Evolutionary conservation across 92 coral and sea anemone species (phyloP).

Genomic region (Anthopleura xanthogrammica): DNA sequence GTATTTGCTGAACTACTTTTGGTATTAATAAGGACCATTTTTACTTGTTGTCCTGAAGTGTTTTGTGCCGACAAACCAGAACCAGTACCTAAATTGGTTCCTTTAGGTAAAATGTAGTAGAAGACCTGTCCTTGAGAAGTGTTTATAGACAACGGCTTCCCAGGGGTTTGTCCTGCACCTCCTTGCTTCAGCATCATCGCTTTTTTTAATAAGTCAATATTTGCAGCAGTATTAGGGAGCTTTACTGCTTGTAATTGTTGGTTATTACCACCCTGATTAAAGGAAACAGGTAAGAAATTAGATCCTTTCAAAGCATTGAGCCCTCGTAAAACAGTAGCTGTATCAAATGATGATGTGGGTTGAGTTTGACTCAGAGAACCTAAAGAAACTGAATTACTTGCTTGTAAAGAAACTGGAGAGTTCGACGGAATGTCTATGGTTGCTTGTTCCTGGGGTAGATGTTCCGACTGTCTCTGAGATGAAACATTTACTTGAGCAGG

Average conservation of each 20-base stretch:
- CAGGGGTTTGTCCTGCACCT: slow-evolving; percentile 16
- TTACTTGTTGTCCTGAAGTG: slow-evolving; percentile 38
- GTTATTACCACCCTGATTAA: slow-evolving; percentile 20
- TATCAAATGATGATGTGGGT: slow-evolving; percentile 23
- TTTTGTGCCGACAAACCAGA: background rate
- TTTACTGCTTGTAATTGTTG: slow-evolving; percentile 37
- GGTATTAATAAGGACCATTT: slow-evolving; percentile 59
- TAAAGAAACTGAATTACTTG: background rate
- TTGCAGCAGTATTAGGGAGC: slow-evolving; percentile 18
- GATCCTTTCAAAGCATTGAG: slow-evolving; percentile 32
- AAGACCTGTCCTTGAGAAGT: slow-evolving; percentile 41
- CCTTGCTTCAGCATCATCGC: slow-evolving; percentile 28
- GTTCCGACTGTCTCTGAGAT: background rate
- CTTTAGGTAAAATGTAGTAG: slow-evolving; percentile 34
- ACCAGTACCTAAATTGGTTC: background rate
- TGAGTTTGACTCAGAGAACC: background rate
- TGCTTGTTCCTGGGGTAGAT: background rate
- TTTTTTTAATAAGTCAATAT: slow-evolving; percentile 27
- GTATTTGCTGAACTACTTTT: slow-evolving; percentile 26
- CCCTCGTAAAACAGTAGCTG: slow-evolving; percentile 32
- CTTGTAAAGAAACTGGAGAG: slow-evolving; percentile 2
- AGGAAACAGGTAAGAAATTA: slow-evolving; percentile 24
- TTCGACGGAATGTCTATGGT: background rate
- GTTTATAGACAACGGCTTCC: slow-evolving; percentile 23
- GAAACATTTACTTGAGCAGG: slow-evolving; percentile 7